Base-by-base conservation (phyloP, 2,888 invertebrate species). In the Luffia ferchaultella region DNA sequence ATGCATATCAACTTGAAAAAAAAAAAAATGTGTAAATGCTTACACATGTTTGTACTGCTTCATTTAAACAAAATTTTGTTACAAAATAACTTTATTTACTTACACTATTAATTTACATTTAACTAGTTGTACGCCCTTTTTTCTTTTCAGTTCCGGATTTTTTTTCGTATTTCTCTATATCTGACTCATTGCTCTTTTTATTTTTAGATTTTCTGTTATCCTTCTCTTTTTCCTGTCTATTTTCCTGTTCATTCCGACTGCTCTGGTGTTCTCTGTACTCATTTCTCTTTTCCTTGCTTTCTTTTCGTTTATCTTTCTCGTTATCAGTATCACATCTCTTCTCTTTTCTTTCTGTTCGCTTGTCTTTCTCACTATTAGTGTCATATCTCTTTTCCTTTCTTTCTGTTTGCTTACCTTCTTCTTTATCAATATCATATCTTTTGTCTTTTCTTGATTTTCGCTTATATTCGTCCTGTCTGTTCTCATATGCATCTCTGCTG, bases 291-390 rank as follows among this genome's bases (percentile, higher is more conserved):
- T 19, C 48, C 53, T 12, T 48, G 20, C 20, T 50, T 20, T 49
- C 50, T 17, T 48, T 51, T 43, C 50, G 42, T 19, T 50, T 44
- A 49, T 58, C 20, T 41, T 44, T 43, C 17, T 51, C 45, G 45
- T 60, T 19, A 50, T 57, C 55, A 15, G 40, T 47, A 20, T 19
- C 46, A 18, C 9, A 17, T 52, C 54, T 18, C 58, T 18, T 46
- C 7, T 49, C 44, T 46, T 55, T 49, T 41, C 51, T 52, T 17
- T 58, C 55, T 7, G 55, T 51, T n/a, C n/a, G n/a, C n/a, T 42
- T 43, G 43, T 49, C 43, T 49, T 43, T 15, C n/a, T 20, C 7
- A 12, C 40, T 50, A n/a, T 45, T 19, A 5, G n/a, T 2, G 45
- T 19, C 18, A 45, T 41, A 41, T 44, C 30, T 48, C 16, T 46